Conservation (phyloP, 2,888 invertebrate genomes). For the Notodonta dromedarius region DNA sequence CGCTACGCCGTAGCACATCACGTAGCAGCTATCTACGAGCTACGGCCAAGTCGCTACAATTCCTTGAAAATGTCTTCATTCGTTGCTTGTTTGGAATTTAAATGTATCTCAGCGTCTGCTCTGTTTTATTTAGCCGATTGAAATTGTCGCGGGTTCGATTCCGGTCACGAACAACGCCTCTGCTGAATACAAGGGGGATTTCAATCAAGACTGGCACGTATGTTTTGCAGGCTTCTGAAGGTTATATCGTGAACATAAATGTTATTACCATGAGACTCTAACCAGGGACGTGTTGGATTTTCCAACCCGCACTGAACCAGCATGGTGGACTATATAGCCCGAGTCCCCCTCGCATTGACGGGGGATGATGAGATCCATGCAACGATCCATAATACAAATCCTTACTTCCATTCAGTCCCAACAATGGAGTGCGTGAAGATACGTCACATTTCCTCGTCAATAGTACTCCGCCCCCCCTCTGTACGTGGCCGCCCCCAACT, state of each 20-base stretch:
- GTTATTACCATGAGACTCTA: no score
- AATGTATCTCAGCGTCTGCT: neutral
- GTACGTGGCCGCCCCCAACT: neutral
- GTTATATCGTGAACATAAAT: no score
- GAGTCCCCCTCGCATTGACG: neutral
- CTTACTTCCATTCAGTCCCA: neutral
- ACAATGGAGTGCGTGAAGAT: neutral
- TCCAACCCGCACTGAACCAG: neutral
- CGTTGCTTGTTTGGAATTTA: neutral
- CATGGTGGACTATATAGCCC: neutral
- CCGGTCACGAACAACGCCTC: no score
- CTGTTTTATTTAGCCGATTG: no score
- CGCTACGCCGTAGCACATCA: constrained; percentile 1
- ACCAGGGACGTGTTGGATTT: neutral
- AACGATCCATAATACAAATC: neutral
- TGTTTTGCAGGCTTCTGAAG: no score
- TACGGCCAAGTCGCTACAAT: constrained; percentile 1
- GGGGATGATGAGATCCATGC: neutral
- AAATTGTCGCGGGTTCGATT: no score
- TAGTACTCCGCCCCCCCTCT: neutral
- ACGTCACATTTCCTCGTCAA: neutral
- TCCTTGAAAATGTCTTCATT: neutral
- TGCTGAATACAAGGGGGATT: no score
- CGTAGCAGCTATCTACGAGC: neutral
- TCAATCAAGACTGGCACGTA: no score